These are phyloP conservation scores for Pangasianodon gigas DNA, from an alignment of 2,113 vertebrate genomes.

Conservation along the genomic window DNA sequence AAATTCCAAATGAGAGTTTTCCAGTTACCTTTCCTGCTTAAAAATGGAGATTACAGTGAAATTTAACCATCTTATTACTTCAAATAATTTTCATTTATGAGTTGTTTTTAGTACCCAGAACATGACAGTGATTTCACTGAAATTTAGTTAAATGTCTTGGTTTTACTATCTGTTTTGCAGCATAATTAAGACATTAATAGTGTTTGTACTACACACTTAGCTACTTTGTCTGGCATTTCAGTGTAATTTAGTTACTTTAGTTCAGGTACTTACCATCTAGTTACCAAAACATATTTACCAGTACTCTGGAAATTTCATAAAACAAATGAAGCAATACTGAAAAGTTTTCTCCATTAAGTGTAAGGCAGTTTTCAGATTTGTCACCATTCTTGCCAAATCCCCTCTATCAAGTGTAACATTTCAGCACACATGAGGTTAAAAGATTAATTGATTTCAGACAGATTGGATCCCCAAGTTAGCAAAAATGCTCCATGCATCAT, in stretches of 20 bases:
- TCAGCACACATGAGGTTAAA: slow-evolving; percentile 33
- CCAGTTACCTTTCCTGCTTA: not conserved
- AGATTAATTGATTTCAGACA: slow-evolving; percentile 46
- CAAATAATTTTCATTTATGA: not conserved
- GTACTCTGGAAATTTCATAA: not conserved
- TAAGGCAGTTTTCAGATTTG: not conserved
- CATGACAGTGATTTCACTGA: not conserved
- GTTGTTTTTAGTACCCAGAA: not conserved
- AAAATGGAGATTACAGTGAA: not conserved
- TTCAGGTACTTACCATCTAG: not conserved
- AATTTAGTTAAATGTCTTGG: not conserved
- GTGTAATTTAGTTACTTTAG: too few species aligned
- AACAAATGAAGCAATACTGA: not conserved
- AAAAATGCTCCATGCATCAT: slow-evolving; percentile 45
- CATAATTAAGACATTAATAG: not conserved
- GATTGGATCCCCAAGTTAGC: slow-evolving; percentile 51
- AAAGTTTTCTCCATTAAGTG: not conserved
- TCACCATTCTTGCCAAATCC: slow-evolving; percentile 16
- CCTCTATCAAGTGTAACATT: slow-evolving; percentile 21
- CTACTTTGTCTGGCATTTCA: not conserved
- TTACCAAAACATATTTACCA: not conserved
- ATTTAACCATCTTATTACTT: not conserved
- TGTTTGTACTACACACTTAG: not conserved
- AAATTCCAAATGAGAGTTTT: not conserved
- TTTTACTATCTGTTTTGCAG: not conserved